Percentiles rank a stretch among this genome's conserved stretches.
Conservation (phyloP, 37 sponge, comb jelly and placozoan species). For the Axinella damicornis region DNA sequence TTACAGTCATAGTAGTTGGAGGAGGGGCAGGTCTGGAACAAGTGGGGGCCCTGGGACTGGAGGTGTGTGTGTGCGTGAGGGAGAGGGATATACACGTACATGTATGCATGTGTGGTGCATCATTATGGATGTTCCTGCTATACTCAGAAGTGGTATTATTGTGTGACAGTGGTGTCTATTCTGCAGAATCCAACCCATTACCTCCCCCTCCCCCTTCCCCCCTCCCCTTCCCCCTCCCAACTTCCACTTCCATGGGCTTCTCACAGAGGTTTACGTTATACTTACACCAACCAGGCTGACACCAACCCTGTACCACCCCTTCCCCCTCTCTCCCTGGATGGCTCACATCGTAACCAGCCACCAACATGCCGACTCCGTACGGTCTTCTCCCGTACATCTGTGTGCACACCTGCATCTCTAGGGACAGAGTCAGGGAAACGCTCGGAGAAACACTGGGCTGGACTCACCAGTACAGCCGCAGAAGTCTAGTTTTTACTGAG, state of each 20-base stretch:
- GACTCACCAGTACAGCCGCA: too few species aligned
- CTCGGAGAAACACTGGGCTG: neutral
- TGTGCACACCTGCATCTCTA: slow-evolving; percentile 87
- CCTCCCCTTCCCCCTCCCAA: too few species aligned
- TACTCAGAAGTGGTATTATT: too few species aligned
- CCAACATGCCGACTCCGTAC: slow-evolving; percentile 97
- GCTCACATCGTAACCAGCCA: slow-evolving; percentile 97
- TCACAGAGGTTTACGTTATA: too few species aligned
- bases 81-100: neutral
- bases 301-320: too few species aligned
- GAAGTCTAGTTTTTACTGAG: too few species aligned
- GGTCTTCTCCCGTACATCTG: slow-evolving; percentile 89
- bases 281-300: too few species aligned
- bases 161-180: too few species aligned
- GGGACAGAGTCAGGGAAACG: slow-evolving; percentile 33
- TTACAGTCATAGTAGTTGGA: slow-evolving; percentile 98
- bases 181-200: too few species aligned
- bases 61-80: neutral
- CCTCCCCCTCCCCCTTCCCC: too few species aligned
- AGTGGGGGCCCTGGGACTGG: slow-evolving; percentile 87
- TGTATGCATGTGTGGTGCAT: neutral
- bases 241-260: too few species aligned
- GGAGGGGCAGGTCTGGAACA: slow-evolving; percentile 96
- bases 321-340: neutral
- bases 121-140: too few species aligned